Evolutionary conservation across 2,797 vertebrate species (phyloP), one percentile per base, ranked within the genome.

Genomic region (Acipenser ruthenus): DNA sequence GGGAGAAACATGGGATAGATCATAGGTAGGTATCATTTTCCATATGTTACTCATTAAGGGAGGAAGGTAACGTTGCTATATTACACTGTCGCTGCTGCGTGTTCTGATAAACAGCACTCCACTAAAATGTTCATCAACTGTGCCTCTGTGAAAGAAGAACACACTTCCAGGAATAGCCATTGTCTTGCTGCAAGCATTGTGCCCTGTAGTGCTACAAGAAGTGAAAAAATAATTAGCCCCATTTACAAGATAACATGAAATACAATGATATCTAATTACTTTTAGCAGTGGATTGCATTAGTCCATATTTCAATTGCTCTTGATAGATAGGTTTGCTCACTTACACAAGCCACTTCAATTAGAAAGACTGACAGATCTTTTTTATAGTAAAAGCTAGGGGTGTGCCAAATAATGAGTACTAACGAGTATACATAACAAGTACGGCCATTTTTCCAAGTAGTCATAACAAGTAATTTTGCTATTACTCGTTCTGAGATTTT

Each of bases 21-120:
- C 80, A 78, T 82, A 77, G 82, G 80, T 83, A 81, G 82, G 82
- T 82, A 83, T 73, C 65, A 75, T 75, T 81, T 82, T 79, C 67
- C 74, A 69, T 79, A 8, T 37, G 37, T 1, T 79, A 70, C 67
- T 66, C 79, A 67, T 60, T 75, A 71, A 15, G 47, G 49, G 63
- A 66, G 7, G 13, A 50, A 52, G n/a, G 5, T 13, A 58, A 58
- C 37, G 4, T 37, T 37, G 37, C 4, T 13, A 58, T 58, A 58
- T 11, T 58, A 6, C 12, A 53, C 1, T 9, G 9, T 9, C 12
- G 12, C 3, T 53, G 9, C 9, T 50, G 2, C 37, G 72, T 67
- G 72, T 77, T 77, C 75, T 73, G 80, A 68, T 77, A 80, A 79
- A 73, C 75, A 77, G 74, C 76, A 77, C 75, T 80, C 77, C 77